Conservation (phyloP, 1,140 invertebrate species). For the Ruditapes philippinarum region DNA sequence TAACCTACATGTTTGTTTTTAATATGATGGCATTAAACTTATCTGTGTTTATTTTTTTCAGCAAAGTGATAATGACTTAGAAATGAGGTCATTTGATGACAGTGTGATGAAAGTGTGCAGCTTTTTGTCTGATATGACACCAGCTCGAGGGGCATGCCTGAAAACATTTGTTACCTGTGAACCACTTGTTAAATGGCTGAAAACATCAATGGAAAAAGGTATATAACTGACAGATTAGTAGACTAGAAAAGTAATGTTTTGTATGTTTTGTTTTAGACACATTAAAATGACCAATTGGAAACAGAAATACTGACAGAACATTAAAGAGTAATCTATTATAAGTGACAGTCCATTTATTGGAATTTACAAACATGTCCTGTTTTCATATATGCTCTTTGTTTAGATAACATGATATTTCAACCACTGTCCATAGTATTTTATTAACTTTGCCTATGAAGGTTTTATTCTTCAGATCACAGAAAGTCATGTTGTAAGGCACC, state of each 20-base stretch:
- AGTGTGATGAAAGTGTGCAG: slow-evolving; percentile 67
- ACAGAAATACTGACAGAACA: background rate
- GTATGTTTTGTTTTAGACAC: background rate
- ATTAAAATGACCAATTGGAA: background rate
- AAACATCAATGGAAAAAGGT: slow-evolving; percentile 73
- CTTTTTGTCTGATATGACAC: slow-evolving; percentile 67
- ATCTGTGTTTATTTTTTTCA: no score
- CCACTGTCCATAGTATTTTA: no score
- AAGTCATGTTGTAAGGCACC: no score
- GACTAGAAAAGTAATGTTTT: background rate
- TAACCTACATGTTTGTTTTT: no score
- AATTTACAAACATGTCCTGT: no score
- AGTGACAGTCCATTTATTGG: no score
- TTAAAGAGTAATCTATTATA: no score
- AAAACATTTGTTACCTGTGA: slow-evolving; percentile 71
- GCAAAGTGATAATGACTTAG: background rate
- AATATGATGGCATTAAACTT: no score
- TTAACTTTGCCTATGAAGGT: no score
- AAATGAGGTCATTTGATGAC: slow-evolving; percentile 71
- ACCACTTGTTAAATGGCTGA: slow-evolving; percentile 78
- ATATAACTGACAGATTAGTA: background rate
- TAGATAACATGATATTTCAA: no score
- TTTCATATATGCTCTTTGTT: no score
- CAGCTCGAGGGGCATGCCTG: slow-evolving; percentile 70
- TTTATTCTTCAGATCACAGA: no score